Conservation (phyloP, 2,888 invertebrate genomes). For the Apodemia hepburni region DNA sequence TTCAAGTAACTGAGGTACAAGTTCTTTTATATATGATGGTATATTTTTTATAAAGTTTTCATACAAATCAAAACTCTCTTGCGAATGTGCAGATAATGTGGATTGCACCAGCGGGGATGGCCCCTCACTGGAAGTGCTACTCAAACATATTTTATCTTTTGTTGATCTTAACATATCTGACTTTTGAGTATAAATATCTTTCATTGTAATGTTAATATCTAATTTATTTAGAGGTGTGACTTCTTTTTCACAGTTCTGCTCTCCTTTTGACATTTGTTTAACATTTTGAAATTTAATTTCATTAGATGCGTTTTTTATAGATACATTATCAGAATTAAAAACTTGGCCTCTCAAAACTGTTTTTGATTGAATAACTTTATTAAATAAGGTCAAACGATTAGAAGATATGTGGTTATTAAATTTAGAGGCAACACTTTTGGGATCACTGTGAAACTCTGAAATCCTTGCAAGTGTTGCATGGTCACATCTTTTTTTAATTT, state of each 20-base stretch:
- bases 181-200: no score
- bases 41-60: background rate
- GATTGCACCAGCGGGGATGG: background rate
- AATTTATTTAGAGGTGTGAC: no score
- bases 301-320: background rate
- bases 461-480: background rate
- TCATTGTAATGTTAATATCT: no score
- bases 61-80: constrained; percentile 4
- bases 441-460: background rate
- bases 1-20: constrained; percentile 8
- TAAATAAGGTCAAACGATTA: constrained; percentile 9
- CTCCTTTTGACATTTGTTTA: background rate
- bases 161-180: background rate
- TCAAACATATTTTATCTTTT: background rate
- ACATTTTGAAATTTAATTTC: background rate
- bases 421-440: background rate
- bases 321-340: constrained; percentile 3
- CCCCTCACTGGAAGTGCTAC: constrained; percentile 7
- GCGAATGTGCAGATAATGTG: background rate
- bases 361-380: constrained; percentile 16
- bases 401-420: background rate
- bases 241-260: no score
- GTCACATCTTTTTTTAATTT: constrained; percentile 51
- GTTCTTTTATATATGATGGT: constrained; percentile 1
- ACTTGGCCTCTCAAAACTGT: constrained; percentile 13